phyloP scores from a whole-genome alignment of 2,113 vertebrate genomes.

The Bettongia penicillata region DNA sequence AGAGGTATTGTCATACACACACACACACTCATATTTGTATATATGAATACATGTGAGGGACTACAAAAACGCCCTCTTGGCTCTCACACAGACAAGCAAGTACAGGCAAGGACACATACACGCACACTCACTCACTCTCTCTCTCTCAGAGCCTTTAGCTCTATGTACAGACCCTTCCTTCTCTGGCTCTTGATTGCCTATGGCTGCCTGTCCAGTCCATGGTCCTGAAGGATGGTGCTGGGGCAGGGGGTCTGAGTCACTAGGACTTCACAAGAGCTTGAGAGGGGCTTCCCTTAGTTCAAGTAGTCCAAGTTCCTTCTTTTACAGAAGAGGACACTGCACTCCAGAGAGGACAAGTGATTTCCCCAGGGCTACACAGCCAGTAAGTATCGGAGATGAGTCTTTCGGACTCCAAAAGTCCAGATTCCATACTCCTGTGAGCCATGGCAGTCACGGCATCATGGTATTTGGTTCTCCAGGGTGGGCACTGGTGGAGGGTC shows the following conservation, averaged over 20 bases:
- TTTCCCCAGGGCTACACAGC: background rate
- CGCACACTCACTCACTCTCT: no score
- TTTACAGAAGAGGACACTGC: constrained; percentile 22
- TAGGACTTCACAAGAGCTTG: background rate
- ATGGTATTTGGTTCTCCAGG: background rate
- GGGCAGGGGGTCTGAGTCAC: no score
- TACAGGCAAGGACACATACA: no score
- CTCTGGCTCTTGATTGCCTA: no score
- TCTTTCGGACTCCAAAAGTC: constrained; percentile 18
- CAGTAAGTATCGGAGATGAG: background rate
- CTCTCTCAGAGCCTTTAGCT: no score
- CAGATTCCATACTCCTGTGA: background rate
- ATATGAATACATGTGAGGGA: no score
- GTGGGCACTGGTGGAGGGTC: background rate
- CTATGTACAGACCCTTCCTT: no score
- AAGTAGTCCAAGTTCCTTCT: background rate
- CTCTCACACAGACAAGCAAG: no score
- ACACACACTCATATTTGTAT: no score
- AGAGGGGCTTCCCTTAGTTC: background rate
- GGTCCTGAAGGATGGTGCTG: background rate
- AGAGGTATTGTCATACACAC: background rate
- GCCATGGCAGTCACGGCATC: background rate
- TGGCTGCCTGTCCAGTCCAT: background rate
- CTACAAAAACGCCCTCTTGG: no score
- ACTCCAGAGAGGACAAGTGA: background rate